Conservation (phyloP, 2,797 vertebrate species). For the Cynopterus sphinx region DNA sequence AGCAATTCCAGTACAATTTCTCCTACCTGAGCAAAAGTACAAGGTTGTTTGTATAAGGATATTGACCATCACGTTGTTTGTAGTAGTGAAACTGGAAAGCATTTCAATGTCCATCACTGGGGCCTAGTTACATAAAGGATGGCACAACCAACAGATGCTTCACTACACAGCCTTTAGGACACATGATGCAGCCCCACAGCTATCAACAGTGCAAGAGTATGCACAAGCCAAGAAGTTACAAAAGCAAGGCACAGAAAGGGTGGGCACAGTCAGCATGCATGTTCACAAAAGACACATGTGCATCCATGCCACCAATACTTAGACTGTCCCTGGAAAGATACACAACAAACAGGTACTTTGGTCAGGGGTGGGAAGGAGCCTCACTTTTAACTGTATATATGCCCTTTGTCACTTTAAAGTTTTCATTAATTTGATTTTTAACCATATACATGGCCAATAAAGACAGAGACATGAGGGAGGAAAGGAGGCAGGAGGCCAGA, state of each 20-base stretch:
- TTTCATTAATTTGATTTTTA: conserved; percentile 14
- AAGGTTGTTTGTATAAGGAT: conserved; percentile 50
- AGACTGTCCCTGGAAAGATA: background rate
- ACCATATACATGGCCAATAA: background rate
- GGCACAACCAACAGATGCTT: background rate
- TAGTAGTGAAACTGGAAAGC: conserved; percentile 26
- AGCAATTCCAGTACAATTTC: conserved; percentile 30
- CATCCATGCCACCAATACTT: background rate
- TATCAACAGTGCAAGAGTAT: background rate
- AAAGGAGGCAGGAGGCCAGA: background rate
- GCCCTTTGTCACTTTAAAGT: background rate
- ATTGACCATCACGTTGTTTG: conserved; percentile 61
- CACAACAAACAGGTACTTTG: background rate
- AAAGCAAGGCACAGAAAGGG: background rate
- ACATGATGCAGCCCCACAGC: background rate
- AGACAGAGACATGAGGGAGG: background rate
- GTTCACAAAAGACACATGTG: background rate
- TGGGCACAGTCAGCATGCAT: background rate
- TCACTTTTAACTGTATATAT: background rate
- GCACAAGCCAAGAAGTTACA: conserved; percentile 7
- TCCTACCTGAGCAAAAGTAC: conserved; percentile 1
- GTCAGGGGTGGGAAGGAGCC: background rate
- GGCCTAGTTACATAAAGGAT: conserved; percentile 36
- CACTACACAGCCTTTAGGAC: background rate
- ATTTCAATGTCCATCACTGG: conserved; percentile 29